Base-by-base conservation (phyloP, 1,140 invertebrate genomes). In the Coptotermes formosanus region DNA sequence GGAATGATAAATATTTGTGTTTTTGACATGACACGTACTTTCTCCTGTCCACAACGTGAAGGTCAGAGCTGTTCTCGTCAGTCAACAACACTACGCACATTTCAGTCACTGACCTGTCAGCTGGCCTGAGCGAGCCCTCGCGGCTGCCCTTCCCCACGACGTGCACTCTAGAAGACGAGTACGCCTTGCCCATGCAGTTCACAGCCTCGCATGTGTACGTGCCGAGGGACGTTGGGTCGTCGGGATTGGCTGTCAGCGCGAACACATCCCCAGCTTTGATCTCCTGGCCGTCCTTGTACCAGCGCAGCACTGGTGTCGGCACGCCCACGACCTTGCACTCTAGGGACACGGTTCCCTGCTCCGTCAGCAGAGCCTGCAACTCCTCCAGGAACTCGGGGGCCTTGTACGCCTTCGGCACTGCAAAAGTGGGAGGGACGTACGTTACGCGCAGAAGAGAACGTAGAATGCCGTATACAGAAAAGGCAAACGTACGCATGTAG, bases 131-230 rank as follows among this genome's bases (percentile, higher is more conserved):
- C 19, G 93, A 94, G 69, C 94, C 94, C 89, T 95, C 94, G 30
- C 87, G 83, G 55, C 86, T 87, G 48, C 52, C n/a, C n/a, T 87
- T 88, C 92, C 96, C 96, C 92, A 97, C 97, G 89, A 97, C 97
- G 25, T 96, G 96, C 44, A 97, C 91, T 19, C 98, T 91, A 3
- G 96, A 97, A 1, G 97, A 97, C 2, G 96, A 97, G 90, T 96
- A 97, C 38, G 95, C 95, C 0, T 95, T 95, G 9, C 97, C 97
- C 96, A 97, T 98, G 89, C 97, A 98, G 90, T 98, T 98, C 87
- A 94, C 93, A 1, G 97, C 97, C 92, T 98, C 97, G 91, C 98
- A 98, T 0, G 97, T 97, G 88, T 98, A 99, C 2, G 96, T 97
- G 44, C 98, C 98, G 55, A 98, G 91, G 64, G 96, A 96, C 0